A percentile compares a stretch with the other conserved stretches of the same genome.
Evolutionary conservation across 2,113 vertebrate genomes (phyloP).

Genomic region (Toxotes jaculatrix): DNA sequence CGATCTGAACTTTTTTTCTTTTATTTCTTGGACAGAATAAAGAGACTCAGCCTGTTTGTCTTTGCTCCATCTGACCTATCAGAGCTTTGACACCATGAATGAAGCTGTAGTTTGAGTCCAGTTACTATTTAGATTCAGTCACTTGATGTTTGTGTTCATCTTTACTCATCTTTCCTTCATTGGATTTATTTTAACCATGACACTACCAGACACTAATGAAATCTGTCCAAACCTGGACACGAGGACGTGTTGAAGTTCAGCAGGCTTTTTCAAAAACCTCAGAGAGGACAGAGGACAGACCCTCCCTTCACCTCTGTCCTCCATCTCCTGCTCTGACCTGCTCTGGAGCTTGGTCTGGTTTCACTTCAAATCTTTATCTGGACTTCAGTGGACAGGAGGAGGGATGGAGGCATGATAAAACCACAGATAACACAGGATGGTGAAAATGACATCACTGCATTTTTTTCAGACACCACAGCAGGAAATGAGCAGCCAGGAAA

Average conservation of each 20-base stretch:
- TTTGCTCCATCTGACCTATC: too few relatives aligned
- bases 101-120: too few relatives aligned
- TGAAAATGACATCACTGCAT: background rate
- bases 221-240: background rate
- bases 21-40: too few relatives aligned
- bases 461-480: background rate
- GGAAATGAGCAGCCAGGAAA: slow-evolving; percentile 1
- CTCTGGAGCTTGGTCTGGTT: slow-evolving; percentile 18
- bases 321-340: background rate
- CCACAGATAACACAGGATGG: background rate
- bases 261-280: too few relatives aligned
- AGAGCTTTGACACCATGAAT: too few relatives aligned
- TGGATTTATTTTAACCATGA: too few relatives aligned
- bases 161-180: background rate
- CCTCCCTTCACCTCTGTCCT: background rate
- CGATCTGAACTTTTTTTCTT: too few relatives aligned
- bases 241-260: background rate
- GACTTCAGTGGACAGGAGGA: background rate
- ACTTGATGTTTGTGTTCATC: background rate
- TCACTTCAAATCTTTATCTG: background rate
- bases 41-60: background rate
- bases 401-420: background rate
- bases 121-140: too few relatives aligned
- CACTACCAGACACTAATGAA: background rate
- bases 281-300: background rate